Evolutionary conservation across 2,888 invertebrate genomes (phyloP), one percentile per base, ranked within the genome.

Genomic region (Dolomedes plantarius): DNA sequence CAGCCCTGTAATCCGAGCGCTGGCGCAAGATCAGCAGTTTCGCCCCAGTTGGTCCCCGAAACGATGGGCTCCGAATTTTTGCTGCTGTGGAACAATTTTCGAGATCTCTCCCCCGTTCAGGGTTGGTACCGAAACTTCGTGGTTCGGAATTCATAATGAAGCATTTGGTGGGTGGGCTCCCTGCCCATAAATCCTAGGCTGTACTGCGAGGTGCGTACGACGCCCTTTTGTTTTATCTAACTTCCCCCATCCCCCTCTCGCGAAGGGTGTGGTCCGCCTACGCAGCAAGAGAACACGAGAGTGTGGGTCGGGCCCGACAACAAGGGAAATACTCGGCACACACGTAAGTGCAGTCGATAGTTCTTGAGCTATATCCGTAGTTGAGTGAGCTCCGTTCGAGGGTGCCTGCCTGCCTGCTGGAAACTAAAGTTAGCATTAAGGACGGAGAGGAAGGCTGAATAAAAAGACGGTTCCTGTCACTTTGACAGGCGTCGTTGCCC

Each of bases 81-180:
- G 36, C 36, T 7, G 36, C 36, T 36, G n/a, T n/a, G 29, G 31
- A 67, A 67, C 32, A 16, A 23, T 13, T 46, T n/a, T 13, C 56
- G 46, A 46, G 13, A 16, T 13, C 6, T 2, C 16, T 46, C n/a
- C n/a, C n/a, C n/a, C n/a, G n/a, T n/a, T n/a, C 11, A 16, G 19
- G 56, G 56, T 16, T 56, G 56, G 56, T 23, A 23, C 56, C 13
- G 32, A n/a, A 16, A 65, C 68, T 50, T 74, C 39, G 64, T 65
- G 76, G 83, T 73, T 72, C 39, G 29, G 83, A 85, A 85, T 85
- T 39, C 77, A 16, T 85, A 73, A 85, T 85, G 83, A 85, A 56
- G 39, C 65, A 29, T 62, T n/a, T 46, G 65, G 80, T 65, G 80
- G 80, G 77, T 65, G 71, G 82, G 82, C 64, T 39, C 39, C 62